Evolutionary conservation across 2,888 invertebrate genomes (phyloP), one percentile per base, ranked within the genome.

Genomic region (Parelbella ahira): DNA sequence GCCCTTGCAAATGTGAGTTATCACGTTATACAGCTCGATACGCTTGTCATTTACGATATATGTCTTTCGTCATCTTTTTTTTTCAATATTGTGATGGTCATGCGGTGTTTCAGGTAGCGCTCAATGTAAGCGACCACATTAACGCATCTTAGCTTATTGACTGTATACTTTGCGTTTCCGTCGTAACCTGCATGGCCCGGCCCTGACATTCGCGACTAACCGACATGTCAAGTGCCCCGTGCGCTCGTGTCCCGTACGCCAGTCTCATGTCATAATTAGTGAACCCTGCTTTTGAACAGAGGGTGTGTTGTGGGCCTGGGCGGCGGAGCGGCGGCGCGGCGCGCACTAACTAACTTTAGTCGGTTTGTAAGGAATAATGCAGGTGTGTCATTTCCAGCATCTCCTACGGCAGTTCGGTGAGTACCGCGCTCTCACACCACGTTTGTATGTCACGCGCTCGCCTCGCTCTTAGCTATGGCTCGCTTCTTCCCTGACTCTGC

Each of bases 1-100:
- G 96, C 89, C 96, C 96, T 78, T 93, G 94, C 89, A 96, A 96
- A 92, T 95, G 96, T 96, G 90, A 96, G 95, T 95, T 60, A 60
- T 57, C 55, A 55, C 54, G 61, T 59, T 68, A 61, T 59, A 54
- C 61, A 63, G 60, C 52, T 63, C 54, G 56, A 57, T 51, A 37
- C 34, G 53, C 52, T 53, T 56, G 38, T 50, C 55, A 49, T 45
- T 29, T 36, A 29, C 19, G 44, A 54, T 57, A 64, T 61, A 65
- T 32, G 62, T 48, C 57, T 51, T 50, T 50, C 56, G 54, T 50
- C n/a, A 62, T 64, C 57, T 51, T 56, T 53, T 58, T 50, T 56
- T 60, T 58, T 57, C 56, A 63, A 61, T 66, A 68, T 63, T 42
- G 18, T 42, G 70, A 66, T 63, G 68, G 63, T 74, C 60, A 68